Evolutionary conservation across 2,113 vertebrate species (phyloP).

Genomic region (Gymnarchus niloticus): DNA sequence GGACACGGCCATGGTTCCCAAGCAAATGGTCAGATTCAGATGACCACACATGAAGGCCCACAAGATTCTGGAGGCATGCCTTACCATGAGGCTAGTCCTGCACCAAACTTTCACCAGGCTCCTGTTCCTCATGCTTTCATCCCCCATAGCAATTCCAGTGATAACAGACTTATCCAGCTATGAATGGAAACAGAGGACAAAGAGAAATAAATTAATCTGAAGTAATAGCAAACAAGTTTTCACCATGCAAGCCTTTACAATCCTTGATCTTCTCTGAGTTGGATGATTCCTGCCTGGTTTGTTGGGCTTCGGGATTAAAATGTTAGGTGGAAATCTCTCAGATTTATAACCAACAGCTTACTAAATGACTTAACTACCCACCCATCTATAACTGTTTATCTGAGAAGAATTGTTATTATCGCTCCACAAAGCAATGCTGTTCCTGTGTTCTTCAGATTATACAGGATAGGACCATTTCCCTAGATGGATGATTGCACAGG

Average conservation of each 20-base stretch:
- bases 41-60: neutral
- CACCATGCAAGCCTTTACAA: neutral
- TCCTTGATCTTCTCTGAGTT: neutral
- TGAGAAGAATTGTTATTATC: neutral
- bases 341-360: too few species aligned
- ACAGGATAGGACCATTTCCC: neutral
- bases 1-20: neutral
- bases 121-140: conserved; percentile 75
- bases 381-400: neutral
- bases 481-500: neutral
- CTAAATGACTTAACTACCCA: neutral
- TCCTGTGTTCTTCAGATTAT: neutral
- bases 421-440: neutral
- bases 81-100: conserved; percentile 59
- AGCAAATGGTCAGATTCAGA: neutral
- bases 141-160: conserved; percentile 73
- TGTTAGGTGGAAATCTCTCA: neutral
- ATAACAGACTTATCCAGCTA: conserved; percentile 89
- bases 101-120: conserved; percentile 85
- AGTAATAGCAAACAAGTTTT: neutral
- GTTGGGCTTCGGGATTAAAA: neutral
- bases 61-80: neutral
- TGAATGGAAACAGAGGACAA: neutral
- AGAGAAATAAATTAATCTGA: conserved; percentile 11
- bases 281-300: neutral